Base-by-base conservation (phyloP, 2,797 vertebrate species). In the Cephalopachus bancanus region DNA sequence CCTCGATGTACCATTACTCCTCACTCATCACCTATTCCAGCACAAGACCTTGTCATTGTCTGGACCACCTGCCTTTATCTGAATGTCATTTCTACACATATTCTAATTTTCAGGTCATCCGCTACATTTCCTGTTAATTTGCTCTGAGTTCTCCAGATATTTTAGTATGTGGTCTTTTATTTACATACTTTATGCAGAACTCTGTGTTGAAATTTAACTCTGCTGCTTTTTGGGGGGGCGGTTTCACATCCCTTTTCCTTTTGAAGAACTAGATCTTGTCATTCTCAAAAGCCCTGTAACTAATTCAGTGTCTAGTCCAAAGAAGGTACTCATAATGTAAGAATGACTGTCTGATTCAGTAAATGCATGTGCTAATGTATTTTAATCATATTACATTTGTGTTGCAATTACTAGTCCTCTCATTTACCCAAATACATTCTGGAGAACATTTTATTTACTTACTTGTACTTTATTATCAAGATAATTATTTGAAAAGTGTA, bases 401-500 rank as follows among this genome's bases (percentile, higher is more conserved):
- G 22, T 57, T 93, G 57, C 86, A 85, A 93, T 85, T 16, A 89
- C 10, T 81, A 71, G 24, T 8, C 44, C 11, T 74, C 20, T 95
- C 37, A 65, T 67, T 97, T 83, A 10, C 24, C n/a, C 57, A 85
- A 88, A 91, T 92, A 62, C 49, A 76, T 74, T 74, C 53, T 83
- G 4, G 20, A 92, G 37, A 91, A 20, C 2, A 26, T 88, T 87
- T 75, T 69, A 59, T 94, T 71, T 94, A 62, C 14, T 26, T 75
- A 37, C 71, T 94, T 78, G 14, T 0, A 86, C 33, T 96, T 92
- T 88, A 84, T 91, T 96, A 76, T 89, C 26, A 93, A 81, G 37
- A 59, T 83, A 64, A 89, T 93, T 55, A 90, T 26, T 93, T 97
- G n/a, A 49, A 96, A 88, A 84, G 78, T 89, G 5, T 22, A 92